These are phyloP conservation scores for Anniella stebbinsi DNA, from an alignment of 2,797 vertebrate species.

Conservation along the genomic window DNA sequence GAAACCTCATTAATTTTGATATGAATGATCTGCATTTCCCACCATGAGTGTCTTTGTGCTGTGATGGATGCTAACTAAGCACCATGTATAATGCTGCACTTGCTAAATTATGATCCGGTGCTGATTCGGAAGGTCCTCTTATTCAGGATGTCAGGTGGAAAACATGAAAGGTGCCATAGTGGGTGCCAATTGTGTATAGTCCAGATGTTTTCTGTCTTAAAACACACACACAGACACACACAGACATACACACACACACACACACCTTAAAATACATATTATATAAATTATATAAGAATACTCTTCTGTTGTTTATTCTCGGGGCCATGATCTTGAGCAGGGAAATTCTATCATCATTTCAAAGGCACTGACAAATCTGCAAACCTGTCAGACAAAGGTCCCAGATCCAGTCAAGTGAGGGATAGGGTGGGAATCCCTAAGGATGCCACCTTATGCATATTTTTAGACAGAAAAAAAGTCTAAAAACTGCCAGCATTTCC, in stretches of 20 bases:
- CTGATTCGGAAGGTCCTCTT: not conserved
- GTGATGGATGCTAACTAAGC: slow-evolving; percentile 53
- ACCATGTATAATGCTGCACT: slow-evolving; percentile 23
- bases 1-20: slow-evolving; percentile 76
- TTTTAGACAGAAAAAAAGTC: no score
- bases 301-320: not conserved
- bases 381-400: not conserved
- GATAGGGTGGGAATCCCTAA: no score
- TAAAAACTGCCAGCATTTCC: no score
- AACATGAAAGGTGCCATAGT: not conserved
- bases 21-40: slow-evolving; percentile 70
- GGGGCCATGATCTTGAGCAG: no score
- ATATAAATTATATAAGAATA: not conserved
- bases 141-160: slow-evolving; percentile 35
- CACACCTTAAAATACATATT: not conserved
- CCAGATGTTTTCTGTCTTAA: not conserved
- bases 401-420: not conserved
- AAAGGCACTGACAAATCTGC: not conserved
- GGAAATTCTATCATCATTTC: not conserved
- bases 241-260: not conserved
- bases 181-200: not conserved
- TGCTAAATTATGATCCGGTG: slow-evolving; percentile 19
- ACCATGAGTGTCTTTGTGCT: slow-evolving; percentile 48
- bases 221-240: not conserved
- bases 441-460: no score